Percentiles rank a stretch among this genome's conserved stretches.
phyloP scores from a whole-genome alignment of 2,888 invertebrate genomes.

The Sericinus montela region DNA sequence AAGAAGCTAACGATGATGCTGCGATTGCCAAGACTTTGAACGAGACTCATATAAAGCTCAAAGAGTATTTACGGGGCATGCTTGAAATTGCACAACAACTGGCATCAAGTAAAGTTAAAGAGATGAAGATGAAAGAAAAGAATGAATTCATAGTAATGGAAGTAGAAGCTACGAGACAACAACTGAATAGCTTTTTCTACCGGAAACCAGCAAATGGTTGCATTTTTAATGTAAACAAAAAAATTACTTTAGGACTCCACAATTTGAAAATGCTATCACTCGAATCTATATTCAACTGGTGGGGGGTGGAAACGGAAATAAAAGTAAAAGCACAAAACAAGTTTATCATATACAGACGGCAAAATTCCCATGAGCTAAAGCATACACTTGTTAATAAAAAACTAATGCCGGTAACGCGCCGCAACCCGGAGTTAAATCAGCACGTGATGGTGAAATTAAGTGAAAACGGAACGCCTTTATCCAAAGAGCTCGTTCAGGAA shows the following conservation, averaged over 20 bases:
- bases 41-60: conserved; percentile 44
- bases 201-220: conserved; percentile 35
- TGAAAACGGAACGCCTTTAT: neutral
- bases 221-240: conserved; percentile 40
- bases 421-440: neutral
- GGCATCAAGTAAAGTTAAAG: conserved; percentile 32
- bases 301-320: conserved; percentile 28
- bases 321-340: conserved; percentile 22
- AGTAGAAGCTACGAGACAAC: conserved; percentile 37
- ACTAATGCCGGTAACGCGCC: neutral
- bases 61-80: conserved; percentile 40
- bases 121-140: conserved; percentile 20
- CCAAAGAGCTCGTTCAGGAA: neutral
- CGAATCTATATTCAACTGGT: conserved; percentile 41
- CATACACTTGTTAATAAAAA: conserved; percentile 40
- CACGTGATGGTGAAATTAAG: conserved; percentile 3
- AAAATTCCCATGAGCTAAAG: conserved; percentile 30
- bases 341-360: conserved; percentile 27
- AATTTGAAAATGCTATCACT: conserved; percentile 22
- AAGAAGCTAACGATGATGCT: conserved; percentile 27
- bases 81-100: conserved; percentile 35
- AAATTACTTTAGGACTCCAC: conserved; percentile 28
- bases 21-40: conserved; percentile 37
- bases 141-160: conserved; percentile 38
- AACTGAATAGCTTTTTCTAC: conserved; percentile 41